phyloP scores from a whole-genome alignment of 2,888 invertebrate species.

The Ectemnius lituratus region DNA sequence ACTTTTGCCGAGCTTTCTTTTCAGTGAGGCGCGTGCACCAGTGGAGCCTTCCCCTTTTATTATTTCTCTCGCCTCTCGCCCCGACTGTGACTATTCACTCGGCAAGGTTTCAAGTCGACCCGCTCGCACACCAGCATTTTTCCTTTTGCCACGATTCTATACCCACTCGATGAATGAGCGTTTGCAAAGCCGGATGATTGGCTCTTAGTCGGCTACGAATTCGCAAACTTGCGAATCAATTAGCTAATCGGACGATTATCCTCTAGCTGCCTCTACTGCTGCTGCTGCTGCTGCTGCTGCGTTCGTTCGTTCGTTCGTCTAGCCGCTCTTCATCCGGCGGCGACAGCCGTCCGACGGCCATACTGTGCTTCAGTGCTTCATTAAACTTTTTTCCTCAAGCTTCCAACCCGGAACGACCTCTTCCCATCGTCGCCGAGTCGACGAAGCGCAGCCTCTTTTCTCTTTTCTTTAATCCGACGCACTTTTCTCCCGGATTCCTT shows the following conservation, averaged over 20 bases:
- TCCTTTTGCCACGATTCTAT: background rate
- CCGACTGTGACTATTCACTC: background rate
- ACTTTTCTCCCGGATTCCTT: background rate
- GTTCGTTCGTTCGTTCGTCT: too few relatives aligned
- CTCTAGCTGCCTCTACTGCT: background rate
- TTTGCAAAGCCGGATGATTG: conserved; percentile 8
- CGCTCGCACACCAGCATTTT: background rate
- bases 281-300: too few relatives aligned
- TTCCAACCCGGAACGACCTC: background rate
- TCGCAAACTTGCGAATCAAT: conserved; percentile 32
- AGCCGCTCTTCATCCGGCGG: background rate
- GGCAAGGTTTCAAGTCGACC: background rate
- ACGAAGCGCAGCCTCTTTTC: background rate
- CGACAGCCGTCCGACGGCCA: background rate
- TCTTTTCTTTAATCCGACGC: background rate
- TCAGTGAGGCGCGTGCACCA: conserved; percentile 1
- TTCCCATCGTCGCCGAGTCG: background rate
- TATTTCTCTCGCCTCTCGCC: background rate
- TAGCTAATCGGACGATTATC: conserved; percentile 40
- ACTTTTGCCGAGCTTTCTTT: conserved; percentile 6
- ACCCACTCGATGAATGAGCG: conserved; percentile 25
- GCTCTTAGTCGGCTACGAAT: conserved; percentile 5
- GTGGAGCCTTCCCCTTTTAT: conserved; percentile 15
- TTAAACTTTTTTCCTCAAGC: conserved; percentile 29
- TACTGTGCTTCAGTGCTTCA: conserved; percentile 25